Evolutionary conservation across 2,797 vertebrate genomes (phyloP).

Genomic region (Catamblyrhynchus diadema): DNA sequence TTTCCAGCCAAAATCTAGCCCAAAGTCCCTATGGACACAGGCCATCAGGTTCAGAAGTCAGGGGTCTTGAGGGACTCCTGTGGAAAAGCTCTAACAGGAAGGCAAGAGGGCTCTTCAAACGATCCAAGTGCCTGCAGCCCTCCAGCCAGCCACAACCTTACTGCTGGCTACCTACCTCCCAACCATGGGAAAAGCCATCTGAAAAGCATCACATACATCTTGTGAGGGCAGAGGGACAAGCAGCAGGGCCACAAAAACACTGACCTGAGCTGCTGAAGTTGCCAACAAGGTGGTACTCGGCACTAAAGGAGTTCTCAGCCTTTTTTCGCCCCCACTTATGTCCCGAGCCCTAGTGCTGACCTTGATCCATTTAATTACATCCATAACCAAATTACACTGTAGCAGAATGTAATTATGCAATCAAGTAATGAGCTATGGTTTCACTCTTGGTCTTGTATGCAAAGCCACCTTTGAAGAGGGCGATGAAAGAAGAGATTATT

Average conservation of each 20-base stretch:
- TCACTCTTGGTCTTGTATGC: constrained; percentile 35
- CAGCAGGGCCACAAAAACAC: background rate
- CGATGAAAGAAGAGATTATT: background rate
- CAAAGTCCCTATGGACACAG: background rate
- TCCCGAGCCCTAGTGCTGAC: constrained; percentile 41
- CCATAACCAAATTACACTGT: constrained; percentile 36
- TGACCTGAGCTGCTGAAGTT: background rate
- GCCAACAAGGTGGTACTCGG: background rate
- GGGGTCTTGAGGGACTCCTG: background rate
- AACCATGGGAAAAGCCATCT: background rate
- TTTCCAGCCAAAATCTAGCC: background rate
- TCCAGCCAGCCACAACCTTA: background rate
- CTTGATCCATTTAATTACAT: constrained; percentile 60
- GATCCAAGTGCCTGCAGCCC: accelerated
- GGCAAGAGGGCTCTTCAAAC: background rate
- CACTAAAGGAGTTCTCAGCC: background rate
- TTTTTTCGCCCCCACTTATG: background rate
- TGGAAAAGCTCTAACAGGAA: background rate
- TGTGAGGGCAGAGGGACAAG: background rate
- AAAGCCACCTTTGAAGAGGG: constrained; percentile 41
- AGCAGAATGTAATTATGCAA: constrained; percentile 60
- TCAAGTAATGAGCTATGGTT: constrained; percentile 52
- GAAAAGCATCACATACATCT: background rate
- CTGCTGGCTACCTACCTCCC: background rate
- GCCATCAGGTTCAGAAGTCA: background rate